Evolutionary conservation across 2,888 invertebrate genomes (phyloP).

Genomic region (Psylliodes chrysocephalus): DNA sequence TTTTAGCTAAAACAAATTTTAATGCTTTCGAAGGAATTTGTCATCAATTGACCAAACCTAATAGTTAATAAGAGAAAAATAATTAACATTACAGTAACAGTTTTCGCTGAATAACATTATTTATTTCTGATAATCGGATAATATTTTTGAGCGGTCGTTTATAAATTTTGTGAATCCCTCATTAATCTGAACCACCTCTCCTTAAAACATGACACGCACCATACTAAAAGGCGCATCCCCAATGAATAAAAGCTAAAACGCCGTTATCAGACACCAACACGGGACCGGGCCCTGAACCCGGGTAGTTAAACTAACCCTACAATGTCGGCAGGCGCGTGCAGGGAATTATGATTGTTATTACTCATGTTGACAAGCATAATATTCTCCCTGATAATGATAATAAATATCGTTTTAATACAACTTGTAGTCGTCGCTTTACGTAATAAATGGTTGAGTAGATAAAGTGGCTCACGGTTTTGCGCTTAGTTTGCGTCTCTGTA

Average conservation of each 20-base stretch:
- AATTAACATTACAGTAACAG: too few relatives aligned
- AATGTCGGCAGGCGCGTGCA: constrained; percentile 52
- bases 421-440: constrained; percentile 40
- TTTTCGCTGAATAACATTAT: too few relatives aligned
- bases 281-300: constrained; percentile 9
- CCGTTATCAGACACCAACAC: constrained; percentile 45
- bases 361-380: constrained; percentile 55
- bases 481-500: constrained; percentile 11
- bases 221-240: constrained; percentile 32
- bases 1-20: too few relatives aligned
- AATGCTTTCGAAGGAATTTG: too few relatives aligned
- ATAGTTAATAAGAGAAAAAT: too few relatives aligned
- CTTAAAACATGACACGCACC: constrained; percentile 23
- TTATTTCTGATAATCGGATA: too few relatives aligned
- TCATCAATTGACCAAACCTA: too few relatives aligned
- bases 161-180: not conserved
- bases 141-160: too few relatives aligned
- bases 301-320: constrained; percentile 42
- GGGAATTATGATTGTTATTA: constrained; percentile 60
- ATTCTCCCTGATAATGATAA: constrained; percentile 53
- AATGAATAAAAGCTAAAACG: constrained; percentile 47
- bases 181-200: not conserved
- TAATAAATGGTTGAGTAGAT: constrained; percentile 31
- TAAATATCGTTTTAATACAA: constrained; percentile 54
- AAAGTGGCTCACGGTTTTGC: constrained; percentile 23